Base-by-base conservation (phyloP, 2,888 invertebrate genomes). In the Poecilus cupreus region DNA sequence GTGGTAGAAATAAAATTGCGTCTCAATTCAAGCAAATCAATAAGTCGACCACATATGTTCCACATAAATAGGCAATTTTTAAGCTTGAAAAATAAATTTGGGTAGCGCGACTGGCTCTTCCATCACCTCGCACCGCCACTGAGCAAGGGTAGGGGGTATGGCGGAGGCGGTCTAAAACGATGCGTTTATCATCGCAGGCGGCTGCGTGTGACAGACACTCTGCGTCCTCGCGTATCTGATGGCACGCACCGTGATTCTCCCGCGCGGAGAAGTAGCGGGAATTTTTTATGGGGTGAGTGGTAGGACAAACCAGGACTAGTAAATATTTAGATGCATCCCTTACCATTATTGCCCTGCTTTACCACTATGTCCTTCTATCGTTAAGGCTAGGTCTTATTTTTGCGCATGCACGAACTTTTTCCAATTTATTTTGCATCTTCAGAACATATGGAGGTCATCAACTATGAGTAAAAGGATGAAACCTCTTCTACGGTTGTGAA, bases 161-260 rank as follows among this genome's bases (percentile, higher is more conserved):
- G 46, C 20, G 43, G 22, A 11, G 13, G 46, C 20, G 43, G 72
- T 20, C 49, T 79, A 79, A 79, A 79, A 37, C 70, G 79, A 70
- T 70, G 79, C 79, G 79, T 79, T 79, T 79, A 79, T 79, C 79
- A 79, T 79, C 13, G 70, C 11, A 24, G 78, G 10, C 46, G 70
- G 68, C 79, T 79, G 79, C 68, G 68, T 49, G 46, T 79, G 79
- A 79, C 79, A 79, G 68, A 64, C 78, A 70, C 68, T 26, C 32
- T 8, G 1, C 32, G 32, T 32, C 32, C 32, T 32, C 32, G 32
- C 32, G 60, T 60, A 60, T 68, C 68, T 32, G 74, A 74, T 74
- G 74, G 49, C 46, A 74, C 74, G 49, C 74, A 74, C 74, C 26
- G n/a, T 43, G 39, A 43, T 43, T 68, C 68, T 3, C 60, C 18